Percentiles rank a stretch among this genome's conserved stretches.
Conservation (phyloP, 2,888 invertebrate genomes). For the Electrophaes corylata region DNA sequence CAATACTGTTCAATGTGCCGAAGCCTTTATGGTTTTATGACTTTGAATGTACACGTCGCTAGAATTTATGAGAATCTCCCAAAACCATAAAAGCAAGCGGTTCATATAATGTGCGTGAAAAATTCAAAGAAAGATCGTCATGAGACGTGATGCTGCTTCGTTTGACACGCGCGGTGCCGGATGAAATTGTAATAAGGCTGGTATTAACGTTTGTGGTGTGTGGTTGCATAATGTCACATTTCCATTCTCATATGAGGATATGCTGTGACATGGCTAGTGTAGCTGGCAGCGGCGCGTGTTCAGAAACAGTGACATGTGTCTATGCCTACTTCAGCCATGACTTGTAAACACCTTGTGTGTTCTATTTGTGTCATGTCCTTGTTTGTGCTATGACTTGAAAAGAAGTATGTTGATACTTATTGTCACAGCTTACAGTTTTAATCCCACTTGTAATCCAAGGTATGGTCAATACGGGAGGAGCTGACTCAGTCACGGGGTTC, state of each 20-base stretch:
- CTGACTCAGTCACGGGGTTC: no score
- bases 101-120: constrained; percentile 35
- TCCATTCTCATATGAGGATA: constrained; percentile 18
- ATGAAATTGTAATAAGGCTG: constrained; percentile 54
- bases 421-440: not conserved
- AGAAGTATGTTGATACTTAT: no score
- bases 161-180: constrained; percentile 36
- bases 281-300: not conserved
- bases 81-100: constrained; percentile 35
- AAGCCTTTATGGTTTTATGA: constrained; percentile 4
- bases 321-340: constrained; percentile 7
- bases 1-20: not conserved
- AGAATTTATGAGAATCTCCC: constrained; percentile 35
- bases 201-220: constrained; percentile 32
- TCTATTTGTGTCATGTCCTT: not conserved
- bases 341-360: constrained; percentile 1
- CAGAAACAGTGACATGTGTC: not conserved
- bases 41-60: constrained; percentile 18
- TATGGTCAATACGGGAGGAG: no score
- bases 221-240: constrained; percentile 28
- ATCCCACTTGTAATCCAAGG: no score
- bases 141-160: constrained; percentile 28
- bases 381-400: not conserved
- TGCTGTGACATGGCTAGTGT: constrained; percentile 2
- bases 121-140: constrained; percentile 36